Percentiles rank a stretch among this genome's conserved stretches.
phyloP scores from a whole-genome alignment of 2,113 vertebrate genomes.

The Chionomys nivalis region DNA sequence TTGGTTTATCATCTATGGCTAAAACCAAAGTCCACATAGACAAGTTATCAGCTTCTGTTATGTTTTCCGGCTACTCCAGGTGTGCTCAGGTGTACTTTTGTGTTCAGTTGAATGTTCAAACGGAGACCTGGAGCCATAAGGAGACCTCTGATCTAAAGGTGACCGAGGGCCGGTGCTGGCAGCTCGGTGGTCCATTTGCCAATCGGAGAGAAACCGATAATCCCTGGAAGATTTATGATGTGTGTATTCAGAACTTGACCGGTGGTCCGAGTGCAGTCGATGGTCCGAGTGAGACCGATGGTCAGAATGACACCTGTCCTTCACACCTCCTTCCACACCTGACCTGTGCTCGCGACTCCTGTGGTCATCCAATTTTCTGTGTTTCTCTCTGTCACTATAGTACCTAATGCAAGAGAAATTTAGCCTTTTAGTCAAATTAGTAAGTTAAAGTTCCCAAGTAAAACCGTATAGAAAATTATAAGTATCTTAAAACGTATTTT shows the following conservation, averaged over 20 bases:
- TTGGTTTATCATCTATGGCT: slow-evolving; percentile 95
- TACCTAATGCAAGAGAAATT: slow-evolving; percentile 87
- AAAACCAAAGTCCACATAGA: slow-evolving; percentile 86
- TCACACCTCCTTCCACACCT: slow-evolving; percentile 88
- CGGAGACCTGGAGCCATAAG: slow-evolving; percentile 95
- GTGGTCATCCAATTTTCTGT: slow-evolving; percentile 95
- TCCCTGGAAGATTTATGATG: slow-evolving; percentile 93
- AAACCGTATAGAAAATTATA: neutral
- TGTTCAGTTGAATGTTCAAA: slow-evolving; percentile 97
- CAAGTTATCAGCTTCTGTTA: slow-evolving; percentile 88
- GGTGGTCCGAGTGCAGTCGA: slow-evolving; percentile 89
- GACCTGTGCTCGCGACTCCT: slow-evolving; percentile 94
- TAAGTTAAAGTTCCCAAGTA: slow-evolving; percentile 22
- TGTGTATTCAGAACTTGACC: slow-evolving; percentile 88
- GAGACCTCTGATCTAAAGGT: slow-evolving; percentile 94
- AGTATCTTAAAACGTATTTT: neutral
- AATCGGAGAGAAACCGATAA: slow-evolving; percentile 97
- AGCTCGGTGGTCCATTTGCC: slow-evolving; percentile 94
- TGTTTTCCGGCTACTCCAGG: slow-evolving; percentile 98
- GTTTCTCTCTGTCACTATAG: slow-evolving; percentile 93
- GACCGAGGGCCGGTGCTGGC: slow-evolving; percentile 93
- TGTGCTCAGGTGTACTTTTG: slow-evolving; percentile 97
- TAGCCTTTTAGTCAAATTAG: slow-evolving; percentile 53
- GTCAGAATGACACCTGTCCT: slow-evolving; percentile 90
- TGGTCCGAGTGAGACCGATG: slow-evolving; percentile 91